Evolutionary conservation across 2,113 vertebrate species (phyloP).

Genomic region (Elanus axillaris): DNA sequence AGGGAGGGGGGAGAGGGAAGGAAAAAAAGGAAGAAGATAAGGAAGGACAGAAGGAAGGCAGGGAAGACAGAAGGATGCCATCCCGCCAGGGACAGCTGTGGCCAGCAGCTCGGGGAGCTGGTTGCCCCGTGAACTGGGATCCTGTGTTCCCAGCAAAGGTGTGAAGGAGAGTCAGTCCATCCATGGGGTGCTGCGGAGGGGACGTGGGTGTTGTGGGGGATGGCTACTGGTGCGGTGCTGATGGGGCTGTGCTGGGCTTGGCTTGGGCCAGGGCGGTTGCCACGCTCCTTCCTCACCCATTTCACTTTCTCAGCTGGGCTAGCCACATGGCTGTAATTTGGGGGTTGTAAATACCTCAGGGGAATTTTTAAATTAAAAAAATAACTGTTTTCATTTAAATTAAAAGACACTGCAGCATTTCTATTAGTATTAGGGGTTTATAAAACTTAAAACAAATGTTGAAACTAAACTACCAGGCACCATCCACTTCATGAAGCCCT

Average conservation of each 20-base stretch:
- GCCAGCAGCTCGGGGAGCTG: background rate
- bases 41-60: background rate
- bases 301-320: background rate
- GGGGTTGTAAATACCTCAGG: constrained; percentile 43
- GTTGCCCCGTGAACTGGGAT: background rate
- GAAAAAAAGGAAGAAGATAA: background rate
- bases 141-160: background rate
- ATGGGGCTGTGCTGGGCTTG: background rate
- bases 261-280: background rate
- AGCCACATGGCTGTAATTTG: constrained; percentile 43
- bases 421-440: constrained; percentile 15
- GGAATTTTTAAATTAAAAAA: constrained; percentile 31
- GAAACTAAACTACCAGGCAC: background rate
- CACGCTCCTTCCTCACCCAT: background rate
- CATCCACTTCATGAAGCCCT: fast-evolving
- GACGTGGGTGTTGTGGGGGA: background rate
- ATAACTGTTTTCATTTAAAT: constrained; percentile 31
- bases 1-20: no score
- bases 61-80: background rate
- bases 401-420: background rate
- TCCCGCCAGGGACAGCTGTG: fast-evolving
- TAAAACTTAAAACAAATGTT: constrained; percentile 28
- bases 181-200: background rate
- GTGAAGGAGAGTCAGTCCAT: background rate
- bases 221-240: fast-evolving